phyloP scores from a whole-genome alignment of 2,797 vertebrate genomes.

The Melanotaenia trifasciata region DNA sequence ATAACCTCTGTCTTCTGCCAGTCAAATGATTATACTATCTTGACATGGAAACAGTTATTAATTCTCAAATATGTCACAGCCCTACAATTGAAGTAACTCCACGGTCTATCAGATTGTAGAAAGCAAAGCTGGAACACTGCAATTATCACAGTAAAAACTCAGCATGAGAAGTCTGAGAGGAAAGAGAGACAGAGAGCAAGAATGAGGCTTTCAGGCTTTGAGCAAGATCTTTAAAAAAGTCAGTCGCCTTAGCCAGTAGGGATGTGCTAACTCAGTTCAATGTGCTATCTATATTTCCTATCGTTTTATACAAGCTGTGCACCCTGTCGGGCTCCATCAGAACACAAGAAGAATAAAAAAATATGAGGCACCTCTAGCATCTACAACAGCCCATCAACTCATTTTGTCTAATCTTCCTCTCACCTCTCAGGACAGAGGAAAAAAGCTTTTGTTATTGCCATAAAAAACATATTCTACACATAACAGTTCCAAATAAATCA shows the following conservation, averaged over 20 bases:
- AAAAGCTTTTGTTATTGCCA: constrained; percentile 12
- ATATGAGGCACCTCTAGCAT: constrained; percentile 16
- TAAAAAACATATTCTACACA: constrained; percentile 1
- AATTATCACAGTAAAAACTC: constrained; percentile 54
- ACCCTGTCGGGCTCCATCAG: constrained; percentile 19
- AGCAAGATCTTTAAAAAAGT: constrained; percentile 55
- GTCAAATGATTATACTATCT: constrained; percentile 40
- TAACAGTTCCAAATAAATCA: constrained; percentile 7
- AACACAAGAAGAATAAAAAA: constrained; percentile 24
- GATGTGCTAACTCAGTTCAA: constrained; percentile 30
- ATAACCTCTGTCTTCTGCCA: constrained; percentile 14
- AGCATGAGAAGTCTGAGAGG: constrained; percentile 23
- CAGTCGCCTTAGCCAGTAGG: constrained; percentile 52
- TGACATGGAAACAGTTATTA: constrained; percentile 30
- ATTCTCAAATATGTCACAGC: constrained; percentile 47
- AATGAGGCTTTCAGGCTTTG: constrained; percentile 34
- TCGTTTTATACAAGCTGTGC: constrained; percentile 46
- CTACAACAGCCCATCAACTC: background rate
- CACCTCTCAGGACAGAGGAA: background rate
- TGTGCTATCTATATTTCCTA: constrained; percentile 44
- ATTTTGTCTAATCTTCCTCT: constrained; percentile 2
- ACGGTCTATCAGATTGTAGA: constrained; percentile 29
- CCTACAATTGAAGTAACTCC: constrained; percentile 49
- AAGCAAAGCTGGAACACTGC: constrained; percentile 29
- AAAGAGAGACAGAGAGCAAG: background rate